These are phyloP conservation scores for Pangasius djambal DNA, from an alignment of 2,797 vertebrate species.

Conservation along the genomic window DNA sequence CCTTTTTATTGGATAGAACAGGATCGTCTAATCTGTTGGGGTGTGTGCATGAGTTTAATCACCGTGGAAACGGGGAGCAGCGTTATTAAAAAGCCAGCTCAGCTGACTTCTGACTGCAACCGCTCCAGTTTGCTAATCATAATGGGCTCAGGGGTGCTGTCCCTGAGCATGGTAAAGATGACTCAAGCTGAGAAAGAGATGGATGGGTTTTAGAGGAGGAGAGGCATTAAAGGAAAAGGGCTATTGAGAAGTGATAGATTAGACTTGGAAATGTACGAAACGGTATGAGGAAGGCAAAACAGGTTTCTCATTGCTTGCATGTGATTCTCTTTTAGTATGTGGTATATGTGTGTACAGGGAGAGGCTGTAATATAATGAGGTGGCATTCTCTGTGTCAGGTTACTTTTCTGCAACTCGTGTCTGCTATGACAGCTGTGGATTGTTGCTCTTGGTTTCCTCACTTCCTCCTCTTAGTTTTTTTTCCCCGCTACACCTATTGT, in stretches of 20 bases:
- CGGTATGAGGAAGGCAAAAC: not conserved
- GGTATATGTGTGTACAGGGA: not conserved
- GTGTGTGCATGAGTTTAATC: conserved; percentile 55
- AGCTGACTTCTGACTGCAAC: conserved; percentile 31
- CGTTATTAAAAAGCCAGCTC: conserved; percentile 51
- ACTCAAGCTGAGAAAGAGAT: conserved; percentile 38
- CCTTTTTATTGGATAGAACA: conserved; percentile 46
- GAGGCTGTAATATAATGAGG: conserved; percentile 17
- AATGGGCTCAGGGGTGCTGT: conserved; percentile 35
- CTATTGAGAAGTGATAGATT: conserved; percentile 21
- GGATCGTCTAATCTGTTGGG: conserved; percentile 44
- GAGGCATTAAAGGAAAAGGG: conserved; percentile 20
- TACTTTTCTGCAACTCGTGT: not conserved
- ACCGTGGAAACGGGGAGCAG: conserved; percentile 52
- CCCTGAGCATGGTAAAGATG: conserved; percentile 17
- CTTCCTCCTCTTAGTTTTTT: conserved; percentile 25
- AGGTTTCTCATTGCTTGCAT: not conserved
- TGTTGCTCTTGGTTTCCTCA: conserved; percentile 28
- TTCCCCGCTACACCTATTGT: not conserved
- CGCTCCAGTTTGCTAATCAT: conserved; percentile 51
- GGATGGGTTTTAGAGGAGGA: conserved; percentile 19
- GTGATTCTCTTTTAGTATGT: not conserved
- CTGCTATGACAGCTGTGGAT: not conserved
- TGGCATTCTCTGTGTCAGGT: not conserved
- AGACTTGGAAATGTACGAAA: conserved; percentile 15